phyloP scores from a whole-genome alignment of 2,113 vertebrate genomes.

The Hydrolagus affinis region DNA sequence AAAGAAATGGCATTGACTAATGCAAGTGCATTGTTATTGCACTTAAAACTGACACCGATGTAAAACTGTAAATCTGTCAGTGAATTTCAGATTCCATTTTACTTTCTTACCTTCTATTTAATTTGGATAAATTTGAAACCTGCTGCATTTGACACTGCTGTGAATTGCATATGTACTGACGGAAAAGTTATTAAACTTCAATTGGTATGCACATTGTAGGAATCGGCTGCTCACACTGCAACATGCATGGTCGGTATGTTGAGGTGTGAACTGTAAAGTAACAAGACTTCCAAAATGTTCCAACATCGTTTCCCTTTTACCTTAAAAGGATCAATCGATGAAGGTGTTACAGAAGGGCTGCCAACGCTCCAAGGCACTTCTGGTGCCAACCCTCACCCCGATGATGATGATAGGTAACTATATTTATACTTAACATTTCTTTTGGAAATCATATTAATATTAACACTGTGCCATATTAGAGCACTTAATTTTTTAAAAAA shows the following conservation, averaged over 20 bases:
- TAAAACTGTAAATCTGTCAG: neutral
- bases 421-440: neutral
- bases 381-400: conserved; percentile 66
- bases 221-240: neutral
- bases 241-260: no score
- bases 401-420: conserved; percentile 81
- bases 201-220: neutral
- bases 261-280: neutral
- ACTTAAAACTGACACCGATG: neutral
- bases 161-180: neutral
- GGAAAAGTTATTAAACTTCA: neutral
- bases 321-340: conserved; percentile 77
- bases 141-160: neutral
- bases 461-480: conserved; percentile 41
- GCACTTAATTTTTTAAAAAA: neutral
- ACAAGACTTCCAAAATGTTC: neutral
- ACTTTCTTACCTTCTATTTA: neutral
- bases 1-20: neutral
- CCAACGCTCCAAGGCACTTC: conserved; percentile 78
- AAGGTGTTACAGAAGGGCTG: conserved; percentile 79
- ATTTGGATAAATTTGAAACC: neutral
- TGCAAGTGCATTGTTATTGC: neutral
- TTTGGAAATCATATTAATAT: no score
- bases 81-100: neutral
- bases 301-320: conserved; percentile 33